Conservation (phyloP, 2,797 vertebrate species). For the Buceros bicornis region DNA sequence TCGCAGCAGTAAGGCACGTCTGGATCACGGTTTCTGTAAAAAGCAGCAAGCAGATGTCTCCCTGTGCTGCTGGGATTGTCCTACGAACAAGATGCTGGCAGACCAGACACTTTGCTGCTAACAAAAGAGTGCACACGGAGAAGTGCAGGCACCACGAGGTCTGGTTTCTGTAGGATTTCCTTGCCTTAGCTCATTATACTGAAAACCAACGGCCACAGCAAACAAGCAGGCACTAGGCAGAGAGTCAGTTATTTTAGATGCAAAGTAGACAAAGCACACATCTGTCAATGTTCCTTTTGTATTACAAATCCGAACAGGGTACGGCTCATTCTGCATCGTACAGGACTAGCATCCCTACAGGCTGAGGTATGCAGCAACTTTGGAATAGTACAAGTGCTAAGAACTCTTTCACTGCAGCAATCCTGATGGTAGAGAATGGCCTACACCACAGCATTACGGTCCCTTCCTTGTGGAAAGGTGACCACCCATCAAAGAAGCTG, state of each 20-base stretch:
- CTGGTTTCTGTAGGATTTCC: neutral
- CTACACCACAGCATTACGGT: neutral
- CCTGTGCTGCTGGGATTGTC: neutral
- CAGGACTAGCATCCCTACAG: neutral
- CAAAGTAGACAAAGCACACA: neutral
- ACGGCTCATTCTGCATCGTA: neutral
- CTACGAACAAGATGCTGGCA: neutral
- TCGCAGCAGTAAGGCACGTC: neutral
- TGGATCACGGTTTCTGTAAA: neutral
- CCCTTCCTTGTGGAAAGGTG: neutral
- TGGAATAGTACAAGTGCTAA: neutral
- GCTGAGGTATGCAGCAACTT: neutral
- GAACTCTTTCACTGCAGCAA: neutral
- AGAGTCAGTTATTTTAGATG: neutral
- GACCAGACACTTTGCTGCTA: neutral
- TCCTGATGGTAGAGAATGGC: neutral
- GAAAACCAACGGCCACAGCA: neutral
- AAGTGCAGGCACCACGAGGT: neutral
- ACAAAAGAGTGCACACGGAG: neutral
- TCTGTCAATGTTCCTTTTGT: neutral
- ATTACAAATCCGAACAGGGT: neutral
- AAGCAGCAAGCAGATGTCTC: slow-evolving; percentile 4
- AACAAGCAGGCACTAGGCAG: neutral
- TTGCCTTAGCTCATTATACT: neutral
- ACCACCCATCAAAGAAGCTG: neutral